Conservation (phyloP, 2,888 invertebrate genomes). For the Microplitis manilae region DNA sequence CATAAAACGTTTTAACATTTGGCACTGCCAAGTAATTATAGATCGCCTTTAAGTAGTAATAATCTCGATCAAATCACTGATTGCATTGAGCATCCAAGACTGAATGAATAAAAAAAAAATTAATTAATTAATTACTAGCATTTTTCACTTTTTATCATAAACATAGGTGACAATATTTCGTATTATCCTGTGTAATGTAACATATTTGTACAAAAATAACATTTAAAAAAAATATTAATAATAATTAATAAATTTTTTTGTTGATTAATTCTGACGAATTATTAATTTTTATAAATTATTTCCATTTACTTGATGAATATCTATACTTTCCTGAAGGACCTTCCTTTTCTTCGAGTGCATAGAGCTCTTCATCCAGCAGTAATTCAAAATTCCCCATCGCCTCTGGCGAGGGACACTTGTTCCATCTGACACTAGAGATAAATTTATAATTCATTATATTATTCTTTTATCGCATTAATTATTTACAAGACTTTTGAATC, state of each 20-base stretch:
- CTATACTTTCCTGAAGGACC: conserved; percentile 60
- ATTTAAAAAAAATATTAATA: conserved; percentile 50
- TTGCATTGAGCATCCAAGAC: conserved; percentile 61
- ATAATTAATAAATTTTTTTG: conserved; percentile 54
- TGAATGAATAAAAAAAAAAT: conserved; percentile 52
- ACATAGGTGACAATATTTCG: conserved; percentile 56
- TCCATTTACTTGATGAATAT: conserved; percentile 62
- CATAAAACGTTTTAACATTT: conserved; percentile 52
- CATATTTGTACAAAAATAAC: conserved; percentile 64
- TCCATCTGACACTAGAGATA: conserved; percentile 82
- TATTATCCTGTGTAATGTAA: conserved; percentile 59
- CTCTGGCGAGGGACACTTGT: conserved; percentile 83
- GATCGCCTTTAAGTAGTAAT: conserved; percentile 52
- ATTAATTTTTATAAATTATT: conserved; percentile 50
- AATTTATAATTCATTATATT: neutral
- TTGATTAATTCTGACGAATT: conserved; percentile 57
- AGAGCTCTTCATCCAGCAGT: conserved; percentile 86
- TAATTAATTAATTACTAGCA: conserved; percentile 50
- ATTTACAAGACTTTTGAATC: conserved; percentile 54
- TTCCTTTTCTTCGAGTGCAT: conserved; percentile 78
- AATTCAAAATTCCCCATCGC: conserved; percentile 89
- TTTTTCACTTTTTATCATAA: conserved; percentile 54
- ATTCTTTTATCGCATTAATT: neutral
- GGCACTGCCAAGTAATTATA: conserved; percentile 56
- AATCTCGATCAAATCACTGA: conserved; percentile 43